phyloP scores from a whole-genome alignment of 2,113 vertebrate genomes.

The Laticauda laticaudata region DNA sequence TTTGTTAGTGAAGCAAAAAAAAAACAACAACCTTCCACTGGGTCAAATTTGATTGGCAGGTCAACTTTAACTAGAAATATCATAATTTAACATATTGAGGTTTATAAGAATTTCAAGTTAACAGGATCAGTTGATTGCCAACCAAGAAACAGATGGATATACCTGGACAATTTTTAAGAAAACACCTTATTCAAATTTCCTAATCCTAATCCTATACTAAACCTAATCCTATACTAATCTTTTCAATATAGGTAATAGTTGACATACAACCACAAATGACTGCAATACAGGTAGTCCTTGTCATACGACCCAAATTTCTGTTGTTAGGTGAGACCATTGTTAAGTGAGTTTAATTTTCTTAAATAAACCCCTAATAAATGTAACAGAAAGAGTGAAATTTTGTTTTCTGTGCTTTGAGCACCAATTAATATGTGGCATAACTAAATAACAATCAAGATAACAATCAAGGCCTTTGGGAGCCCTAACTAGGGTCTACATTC shows the following conservation, averaged over 20 bases:
- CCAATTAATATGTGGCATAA: not conserved
- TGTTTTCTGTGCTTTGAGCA: not conserved
- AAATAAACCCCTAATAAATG: no score
- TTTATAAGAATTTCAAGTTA: not conserved
- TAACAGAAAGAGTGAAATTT: not conserved
- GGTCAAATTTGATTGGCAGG: not conserved
- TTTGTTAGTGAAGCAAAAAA: not conserved
- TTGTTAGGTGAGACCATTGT: no score
- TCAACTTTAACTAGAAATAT: not conserved
- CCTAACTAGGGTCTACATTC: not conserved
- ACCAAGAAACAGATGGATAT: not conserved
- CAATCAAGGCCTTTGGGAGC: no score
- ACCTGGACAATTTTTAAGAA: not conserved
- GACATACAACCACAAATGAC: no score
- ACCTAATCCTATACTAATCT: not conserved
- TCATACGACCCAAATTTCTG: no score
- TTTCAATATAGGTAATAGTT: no score
- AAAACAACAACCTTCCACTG: no score
- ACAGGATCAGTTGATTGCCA: not conserved
- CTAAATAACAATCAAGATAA: not conserved
- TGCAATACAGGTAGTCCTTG: no score
- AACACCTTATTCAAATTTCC: not conserved
- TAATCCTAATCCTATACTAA: no score
- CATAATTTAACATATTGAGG: not conserved
- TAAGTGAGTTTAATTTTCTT: no score